Evolutionary conservation across 1,140 invertebrate species (phyloP).

Genomic region (Pentalonia nigronervosa): DNA sequence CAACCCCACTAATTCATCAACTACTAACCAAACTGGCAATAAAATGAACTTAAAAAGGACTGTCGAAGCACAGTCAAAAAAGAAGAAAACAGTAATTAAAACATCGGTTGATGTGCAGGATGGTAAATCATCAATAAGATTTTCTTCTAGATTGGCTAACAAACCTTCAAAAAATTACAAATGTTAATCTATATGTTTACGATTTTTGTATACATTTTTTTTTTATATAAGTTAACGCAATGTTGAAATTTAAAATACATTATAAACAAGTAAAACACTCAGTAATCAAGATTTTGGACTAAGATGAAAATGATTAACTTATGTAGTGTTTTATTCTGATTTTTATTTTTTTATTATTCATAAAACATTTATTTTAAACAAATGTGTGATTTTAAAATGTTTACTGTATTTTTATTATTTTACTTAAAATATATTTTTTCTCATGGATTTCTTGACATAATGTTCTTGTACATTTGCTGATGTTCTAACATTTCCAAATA

Average conservation of each 20-base stretch:
- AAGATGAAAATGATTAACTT: not conserved
- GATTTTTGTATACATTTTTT: not conserved
- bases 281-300: not conserved
- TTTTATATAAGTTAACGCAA: constrained; percentile 21
- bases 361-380: not conserved
- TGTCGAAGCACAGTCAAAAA: not conserved
- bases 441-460: constrained; percentile 68
- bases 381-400: not conserved
- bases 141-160: constrained; percentile 32
- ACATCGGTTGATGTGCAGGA: not conserved
- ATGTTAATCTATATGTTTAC: not conserved
- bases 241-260: constrained; percentile 29
- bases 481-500: constrained; percentile 83
- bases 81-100: not conserved
- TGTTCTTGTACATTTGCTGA: constrained; percentile 76
- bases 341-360: not conserved
- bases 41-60: not conserved
- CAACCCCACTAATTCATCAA: no score
- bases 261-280: not conserved
- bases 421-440: constrained; percentile 33
- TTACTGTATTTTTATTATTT: not conserved
- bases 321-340: constrained; percentile 13
- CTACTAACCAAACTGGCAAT: not conserved
- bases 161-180: constrained; percentile 51
- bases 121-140: not conserved